Percentiles rank a stretch among this genome's conserved stretches.
phyloP scores from a whole-genome alignment of 2,888 invertebrate genomes.

The Drosophila crucigera region DNA sequence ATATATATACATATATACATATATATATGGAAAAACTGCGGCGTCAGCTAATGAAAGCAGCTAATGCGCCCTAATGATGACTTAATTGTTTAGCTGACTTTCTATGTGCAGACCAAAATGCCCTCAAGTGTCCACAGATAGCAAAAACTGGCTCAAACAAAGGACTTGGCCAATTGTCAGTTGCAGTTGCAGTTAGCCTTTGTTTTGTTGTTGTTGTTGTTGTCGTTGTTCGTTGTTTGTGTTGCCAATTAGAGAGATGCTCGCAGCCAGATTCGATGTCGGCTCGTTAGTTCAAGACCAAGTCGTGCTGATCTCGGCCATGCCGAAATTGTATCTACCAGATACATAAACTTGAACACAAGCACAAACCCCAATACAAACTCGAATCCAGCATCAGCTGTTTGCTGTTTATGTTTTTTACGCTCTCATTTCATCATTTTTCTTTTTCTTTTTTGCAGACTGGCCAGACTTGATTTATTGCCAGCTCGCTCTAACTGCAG shows the following conservation, averaged over 20 bases:
- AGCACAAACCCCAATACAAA: slow-evolving; percentile 1
- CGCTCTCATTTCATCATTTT: slow-evolving; percentile 38
- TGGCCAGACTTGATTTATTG: slow-evolving; percentile 73
- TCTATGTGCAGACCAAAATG: slow-evolving; percentile 12
- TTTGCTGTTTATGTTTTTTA: slow-evolving; percentile 73
- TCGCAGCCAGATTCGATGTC: slow-evolving; percentile 42
- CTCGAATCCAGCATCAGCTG: slow-evolving; percentile 67
- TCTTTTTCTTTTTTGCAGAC: slow-evolving; percentile 41
- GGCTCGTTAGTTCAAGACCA: slow-evolving; percentile 62
- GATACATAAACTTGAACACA: slow-evolving; percentile 38
- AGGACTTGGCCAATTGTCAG: slow-evolving; percentile 39
- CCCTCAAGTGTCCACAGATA: slow-evolving; percentile 32
- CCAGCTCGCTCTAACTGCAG: slow-evolving; percentile 39
- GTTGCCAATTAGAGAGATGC: slow-evolving; percentile 67
- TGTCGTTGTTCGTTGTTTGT: not conserved
- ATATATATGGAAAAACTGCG: slow-evolving; percentile 33
- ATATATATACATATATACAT: not conserved
- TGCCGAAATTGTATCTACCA: slow-evolving; percentile 45
- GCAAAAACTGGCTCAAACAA: slow-evolving; percentile 54
- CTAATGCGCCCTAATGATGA: slow-evolving; percentile 73
- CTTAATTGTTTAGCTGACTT: slow-evolving; percentile 64
- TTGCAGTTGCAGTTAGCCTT: slow-evolving; percentile 29
- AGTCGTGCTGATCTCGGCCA: slow-evolving; percentile 59
- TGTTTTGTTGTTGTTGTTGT: not conserved
- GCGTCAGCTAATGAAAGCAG: slow-evolving; percentile 67